Evolutionary conservation across 1,140 invertebrate genomes (phyloP).

Genomic region (Drosophila sulfurigaster): DNA sequence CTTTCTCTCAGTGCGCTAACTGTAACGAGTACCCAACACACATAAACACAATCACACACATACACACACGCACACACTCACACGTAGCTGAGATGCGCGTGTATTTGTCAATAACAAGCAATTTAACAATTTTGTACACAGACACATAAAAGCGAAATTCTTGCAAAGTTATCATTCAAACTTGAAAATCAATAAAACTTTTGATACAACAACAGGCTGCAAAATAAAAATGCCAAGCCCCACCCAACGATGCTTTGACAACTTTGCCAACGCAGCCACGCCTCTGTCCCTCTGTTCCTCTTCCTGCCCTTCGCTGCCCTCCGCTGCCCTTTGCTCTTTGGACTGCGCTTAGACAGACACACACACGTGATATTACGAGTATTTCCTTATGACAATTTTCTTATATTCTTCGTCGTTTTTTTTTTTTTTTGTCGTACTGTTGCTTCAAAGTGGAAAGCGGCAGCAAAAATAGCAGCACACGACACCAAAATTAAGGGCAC

Average conservation of each 20-base stretch:
- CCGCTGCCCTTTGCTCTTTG: not conserved
- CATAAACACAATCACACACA: slow-evolving; percentile 5
- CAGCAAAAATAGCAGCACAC: not conserved
- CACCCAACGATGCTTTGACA: slow-evolving; percentile 19
- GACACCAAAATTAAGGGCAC: slow-evolving; percentile 28
- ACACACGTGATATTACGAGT: slow-evolving; percentile 37
- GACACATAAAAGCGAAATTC: slow-evolving; percentile 68
- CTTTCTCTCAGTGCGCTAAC: slow-evolving; percentile 11
- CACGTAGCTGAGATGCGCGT: slow-evolving; percentile 42
- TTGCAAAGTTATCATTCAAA: slow-evolving; percentile 82
- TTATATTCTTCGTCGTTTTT: not conserved
- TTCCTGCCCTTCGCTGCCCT: not conserved
- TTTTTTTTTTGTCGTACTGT: slow-evolving; percentile 36
- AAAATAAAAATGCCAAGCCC: slow-evolving; percentile 20
- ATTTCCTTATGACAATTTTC: slow-evolving; percentile 47
- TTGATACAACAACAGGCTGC: slow-evolving; percentile 59
- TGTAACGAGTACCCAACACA: slow-evolving; percentile 39
- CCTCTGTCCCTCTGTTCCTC: not conserved
- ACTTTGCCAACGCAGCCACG: slow-evolving; percentile 17
- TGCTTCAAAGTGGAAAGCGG: slow-evolving; percentile 19
- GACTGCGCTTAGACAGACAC: slow-evolving; percentile 9
- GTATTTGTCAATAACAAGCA: slow-evolving; percentile 83
- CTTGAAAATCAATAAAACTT: slow-evolving; percentile 84
- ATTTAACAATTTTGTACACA: slow-evolving; percentile 75
- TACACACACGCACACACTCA: slow-evolving; percentile 7